Evolutionary conservation across 1,140 invertebrate species (phyloP), one percentile per base, ranked within the genome.

Genomic region (Araneus ventricosus): DNA sequence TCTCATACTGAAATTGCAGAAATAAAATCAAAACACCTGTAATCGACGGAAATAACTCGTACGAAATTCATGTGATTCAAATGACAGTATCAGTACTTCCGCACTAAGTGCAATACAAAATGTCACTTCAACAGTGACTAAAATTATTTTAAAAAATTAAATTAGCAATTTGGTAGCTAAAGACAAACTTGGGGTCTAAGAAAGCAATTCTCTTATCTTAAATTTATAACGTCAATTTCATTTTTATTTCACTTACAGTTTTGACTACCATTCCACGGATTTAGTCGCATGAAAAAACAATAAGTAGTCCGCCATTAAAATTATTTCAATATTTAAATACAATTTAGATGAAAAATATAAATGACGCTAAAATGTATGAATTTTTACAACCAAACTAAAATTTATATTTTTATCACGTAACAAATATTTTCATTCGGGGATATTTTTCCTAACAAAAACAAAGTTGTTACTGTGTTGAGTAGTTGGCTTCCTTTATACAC

Each of bases 351-450:
- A 37, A 14, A 75, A 30, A 34, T 17, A 14, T 2, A 45, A 84
- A 7, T 41, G 4, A 84, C 2, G 41, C 24, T 41, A 37, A 57
- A 52, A 84, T 10, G 10, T 30, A n/a, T 41, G n/a, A 57, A 52
- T n/a, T 52, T 8, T n/a, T 20, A 22, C 20, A 27, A 84, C 14
- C 20, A 45, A 57, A 52, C 20, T 3, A 52, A 10, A 84, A 52
- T 84, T 84, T 84, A 20, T 34, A 84, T 27, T 84, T 34, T 52
- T 84, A 84, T 84, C 82, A 84, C 82, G 82, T 52, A 84, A 57
- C 27, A 52, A 84, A 24, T 52, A 84, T 24, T 45, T 45, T 84
- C 82, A 84, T 22, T 4, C 20, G 45, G 24, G 3, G 10, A 4
- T 14, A 24, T 84, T 84, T 84, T 30, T 52, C 27, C 24, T 57